These are phyloP conservation scores for Cybosia mesomella DNA, from an alignment of 2,888 invertebrate genomes.

Conservation along the genomic window DNA sequence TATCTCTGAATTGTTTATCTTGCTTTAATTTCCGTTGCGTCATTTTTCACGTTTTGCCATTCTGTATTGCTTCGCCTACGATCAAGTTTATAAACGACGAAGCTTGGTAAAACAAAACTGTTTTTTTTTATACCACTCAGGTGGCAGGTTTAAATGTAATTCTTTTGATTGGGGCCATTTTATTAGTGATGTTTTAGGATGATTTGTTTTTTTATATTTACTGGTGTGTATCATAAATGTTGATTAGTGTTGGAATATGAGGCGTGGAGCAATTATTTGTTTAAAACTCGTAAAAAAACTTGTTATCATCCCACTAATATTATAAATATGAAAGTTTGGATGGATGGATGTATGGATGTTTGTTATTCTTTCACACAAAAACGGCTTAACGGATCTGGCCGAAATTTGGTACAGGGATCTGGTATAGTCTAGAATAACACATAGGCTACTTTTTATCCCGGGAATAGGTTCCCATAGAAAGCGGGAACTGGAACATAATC, in stretches of 20 bases:
- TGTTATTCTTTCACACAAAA: too few relatives aligned
- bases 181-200: constrained; percentile 6
- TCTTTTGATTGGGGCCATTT: constrained; percentile 12
- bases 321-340: too few relatives aligned
- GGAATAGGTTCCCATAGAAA: too few relatives aligned
- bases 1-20: constrained; percentile 19
- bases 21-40: background rate
- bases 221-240: constrained; percentile 4
- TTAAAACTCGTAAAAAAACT: background rate
- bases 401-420: too few relatives aligned
- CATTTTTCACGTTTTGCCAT: background rate
- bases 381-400: too few relatives aligned
- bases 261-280: background rate
- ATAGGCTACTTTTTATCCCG: too few relatives aligned
- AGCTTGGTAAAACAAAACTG: constrained; percentile 10
- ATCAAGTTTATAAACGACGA: constrained; percentile 6
- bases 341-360: too few relatives aligned
- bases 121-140: too few relatives aligned
- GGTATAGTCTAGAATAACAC: too few relatives aligned
- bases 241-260: background rate
- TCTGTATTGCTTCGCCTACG: too few relatives aligned
- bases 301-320: too few relatives aligned
- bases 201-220: constrained; percentile 11
- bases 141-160: background rate
- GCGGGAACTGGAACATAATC: too few relatives aligned